Evolutionary conservation across 2,888 invertebrate species (phyloP), one percentile per base, ranked within the genome.

Genomic region (Eulithis prunata): DNA sequence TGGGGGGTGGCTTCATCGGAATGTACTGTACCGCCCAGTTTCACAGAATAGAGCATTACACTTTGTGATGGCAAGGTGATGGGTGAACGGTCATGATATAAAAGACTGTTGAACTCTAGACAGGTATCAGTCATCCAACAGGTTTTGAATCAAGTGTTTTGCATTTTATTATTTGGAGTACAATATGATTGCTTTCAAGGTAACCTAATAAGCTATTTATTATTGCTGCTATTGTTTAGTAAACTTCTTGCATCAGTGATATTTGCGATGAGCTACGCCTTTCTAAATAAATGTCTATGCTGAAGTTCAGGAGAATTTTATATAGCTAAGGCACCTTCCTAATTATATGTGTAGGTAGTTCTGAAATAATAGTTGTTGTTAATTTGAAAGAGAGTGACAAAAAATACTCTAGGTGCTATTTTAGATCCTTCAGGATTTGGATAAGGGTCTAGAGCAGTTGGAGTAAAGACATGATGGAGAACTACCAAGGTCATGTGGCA

Each of bases 1-100:
- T 81, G 78, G 84, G 83, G 80, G 84, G 82, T 79, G 79, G 81
- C 78, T 78, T 74, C 81, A 72, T 65, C 69, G 83, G 84, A 71
- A 71, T 62, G 64, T 64, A 65, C 56, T 58, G 69, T 62, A 71
- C 76, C 75, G 78, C 75, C 73, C 71, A 71, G 57, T 13, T 51
- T 43, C 61, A 68, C 51, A 68, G 64, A 62, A 61, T 61, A 61
- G n/a, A 46, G 7, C 46, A 55, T 41, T 41, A 28, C 38, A 46
- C 7, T 52, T 57, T 62, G 56, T 64, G 64, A 28, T 54, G 69
- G 71, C 76, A 76, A 76, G 76, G 76, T 76, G 75, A 76, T 71
- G 71, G 72, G 74, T 74, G 73, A 74, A 72, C 71, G 73, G 71
- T 71, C 69, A 70, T 59, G 58, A 72, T 74, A 74, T 74, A 74